Evolutionary conservation across 1,140 invertebrate species (phyloP).

Genomic region (Pogonomyrmex californicus): DNA sequence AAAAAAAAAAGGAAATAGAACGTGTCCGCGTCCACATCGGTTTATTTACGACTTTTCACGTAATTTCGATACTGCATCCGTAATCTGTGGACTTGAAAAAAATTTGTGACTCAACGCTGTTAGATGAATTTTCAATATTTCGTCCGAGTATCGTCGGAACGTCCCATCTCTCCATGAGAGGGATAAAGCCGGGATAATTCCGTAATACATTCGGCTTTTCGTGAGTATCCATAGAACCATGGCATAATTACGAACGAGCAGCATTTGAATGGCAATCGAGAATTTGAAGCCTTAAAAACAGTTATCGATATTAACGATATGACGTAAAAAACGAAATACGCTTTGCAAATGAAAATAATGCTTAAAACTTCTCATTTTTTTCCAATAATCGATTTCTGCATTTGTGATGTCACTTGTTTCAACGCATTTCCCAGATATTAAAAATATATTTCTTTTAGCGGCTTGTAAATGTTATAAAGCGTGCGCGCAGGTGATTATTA

Average conservation of each 20-base stretch:
- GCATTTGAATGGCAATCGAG: conserved; percentile 31
- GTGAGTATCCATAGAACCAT: conserved; percentile 19
- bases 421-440: conserved; percentile 8
- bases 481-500: not conserved
- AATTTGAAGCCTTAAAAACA: conserved; percentile 47
- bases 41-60: conserved; percentile 40
- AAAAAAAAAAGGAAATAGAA: not conserved
- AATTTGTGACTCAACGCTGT: conserved; percentile 32
- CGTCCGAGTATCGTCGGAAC: conserved; percentile 43
- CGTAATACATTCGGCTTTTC: conserved; percentile 44
- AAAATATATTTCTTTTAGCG: not conserved
- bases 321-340: not conserved
- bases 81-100: conserved; percentile 58
- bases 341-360: conserved; percentile 18
- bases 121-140: conserved; percentile 60
- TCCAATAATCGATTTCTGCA: not conserved
- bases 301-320: conserved; percentile 36
- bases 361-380: not conserved
- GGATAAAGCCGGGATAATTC: conserved; percentile 54
- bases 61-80: conserved; percentile 41
- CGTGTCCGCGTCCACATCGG: not conserved
- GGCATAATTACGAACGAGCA: conserved; percentile 47
- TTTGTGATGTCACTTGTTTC: not conserved
- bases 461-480: not conserved
- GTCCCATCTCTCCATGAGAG: conserved; percentile 43